These are phyloP conservation scores for Centroberyx gerrardi DNA, from an alignment of 2,797 vertebrate species.

Conservation along the genomic window DNA sequence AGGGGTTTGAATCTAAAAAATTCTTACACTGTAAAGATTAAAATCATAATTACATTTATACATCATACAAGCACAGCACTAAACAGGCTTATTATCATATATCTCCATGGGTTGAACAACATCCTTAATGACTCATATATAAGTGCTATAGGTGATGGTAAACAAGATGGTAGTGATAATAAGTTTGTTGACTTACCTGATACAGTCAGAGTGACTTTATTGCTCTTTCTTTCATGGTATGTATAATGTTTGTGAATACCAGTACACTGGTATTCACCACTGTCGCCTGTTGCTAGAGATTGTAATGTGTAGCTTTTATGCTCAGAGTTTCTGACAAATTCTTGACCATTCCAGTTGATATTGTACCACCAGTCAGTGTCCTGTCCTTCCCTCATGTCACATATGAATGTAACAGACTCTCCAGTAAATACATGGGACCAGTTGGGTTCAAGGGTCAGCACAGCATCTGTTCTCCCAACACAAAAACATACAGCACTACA, in stretches of 20 bases:
- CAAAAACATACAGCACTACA: neutral
- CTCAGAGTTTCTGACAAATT: too few relatives aligned
- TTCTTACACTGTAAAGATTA: too few relatives aligned
- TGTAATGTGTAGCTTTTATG: neutral
- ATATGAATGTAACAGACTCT: constrained; percentile 41
- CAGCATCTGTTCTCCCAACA: neutral
- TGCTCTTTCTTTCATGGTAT: neutral
- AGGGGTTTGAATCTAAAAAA: too few relatives aligned
- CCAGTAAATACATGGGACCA: constrained; percentile 26
- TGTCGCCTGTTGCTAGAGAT: neutral
- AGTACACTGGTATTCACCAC: constrained; percentile 23
- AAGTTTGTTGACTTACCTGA: constrained; percentile 12
- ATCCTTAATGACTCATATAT: too few relatives aligned
- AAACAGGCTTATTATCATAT: too few relatives aligned
- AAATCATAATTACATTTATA: too few relatives aligned
- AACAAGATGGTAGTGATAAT: neutral
- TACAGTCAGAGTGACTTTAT: constrained; percentile 11
- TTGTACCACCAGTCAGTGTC: constrained; percentile 21
- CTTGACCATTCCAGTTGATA: neutral
- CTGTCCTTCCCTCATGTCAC: constrained; percentile 8
- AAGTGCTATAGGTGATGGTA: neutral
- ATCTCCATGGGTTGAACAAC: too few relatives aligned
- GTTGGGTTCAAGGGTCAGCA: constrained; percentile 13
- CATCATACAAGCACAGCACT: too few relatives aligned
- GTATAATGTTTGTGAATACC: neutral